Evolutionary conservation across 1,140 invertebrate genomes (phyloP).

Genomic region (Heliconius himera): DNA sequence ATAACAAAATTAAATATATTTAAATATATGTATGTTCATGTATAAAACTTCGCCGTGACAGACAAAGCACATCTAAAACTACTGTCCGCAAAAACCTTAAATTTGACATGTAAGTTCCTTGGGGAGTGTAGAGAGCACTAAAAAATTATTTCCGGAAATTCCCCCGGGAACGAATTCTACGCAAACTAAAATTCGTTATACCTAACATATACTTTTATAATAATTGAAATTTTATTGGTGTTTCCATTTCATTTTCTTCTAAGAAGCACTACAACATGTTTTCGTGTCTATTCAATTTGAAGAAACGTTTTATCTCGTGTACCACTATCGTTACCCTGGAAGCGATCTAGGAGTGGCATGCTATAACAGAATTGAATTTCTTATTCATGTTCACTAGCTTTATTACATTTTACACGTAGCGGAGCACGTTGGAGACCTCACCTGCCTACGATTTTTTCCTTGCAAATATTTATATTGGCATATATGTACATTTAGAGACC

Average conservation of each 20-base stretch:
- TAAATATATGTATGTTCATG: no score
- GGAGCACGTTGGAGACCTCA: slow-evolving; percentile 34
- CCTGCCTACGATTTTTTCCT: slow-evolving; percentile 34
- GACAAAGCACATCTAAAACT: no score
- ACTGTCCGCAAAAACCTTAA: no score
- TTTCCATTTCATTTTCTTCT: not conserved
- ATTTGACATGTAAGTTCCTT: no score
- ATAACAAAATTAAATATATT: no score
- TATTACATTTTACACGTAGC: slow-evolving; percentile 48
- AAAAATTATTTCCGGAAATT: no score
- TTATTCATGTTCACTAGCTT: slow-evolving; percentile 47
- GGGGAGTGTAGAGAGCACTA: no score
- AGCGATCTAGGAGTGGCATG: slow-evolving; percentile 42
- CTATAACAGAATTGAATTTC: slow-evolving; percentile 53
- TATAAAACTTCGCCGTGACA: no score
- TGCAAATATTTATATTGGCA: slow-evolving; percentile 33
- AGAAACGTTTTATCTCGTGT: slow-evolving; percentile 30
- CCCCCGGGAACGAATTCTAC: no score
- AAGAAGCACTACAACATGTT: not conserved
- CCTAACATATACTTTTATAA: not conserved
- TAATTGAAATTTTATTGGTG: not conserved
- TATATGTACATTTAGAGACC: not conserved
- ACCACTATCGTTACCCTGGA: slow-evolving; percentile 33
- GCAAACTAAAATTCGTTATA: no score
- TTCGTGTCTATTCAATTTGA: slow-evolving; percentile 24